These are phyloP conservation scores for Dynastes maya DNA, from an alignment of 2,888 invertebrate species.

Conservation along the genomic window DNA sequence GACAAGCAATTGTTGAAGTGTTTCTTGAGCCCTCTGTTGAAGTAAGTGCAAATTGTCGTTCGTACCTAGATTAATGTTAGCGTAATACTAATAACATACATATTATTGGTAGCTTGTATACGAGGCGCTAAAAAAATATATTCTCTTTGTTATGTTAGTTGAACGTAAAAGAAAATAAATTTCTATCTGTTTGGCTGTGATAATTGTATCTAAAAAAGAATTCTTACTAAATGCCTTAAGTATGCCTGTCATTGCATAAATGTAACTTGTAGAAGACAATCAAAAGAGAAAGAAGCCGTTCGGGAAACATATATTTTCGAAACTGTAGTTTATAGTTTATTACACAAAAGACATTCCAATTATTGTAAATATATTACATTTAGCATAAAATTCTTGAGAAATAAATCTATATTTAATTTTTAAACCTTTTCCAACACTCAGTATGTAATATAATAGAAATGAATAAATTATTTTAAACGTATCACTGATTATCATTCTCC, in stretches of 20 bases:
- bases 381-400: slow-evolving; percentile 51
- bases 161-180: slow-evolving; percentile 47
- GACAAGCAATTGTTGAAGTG: background rate
- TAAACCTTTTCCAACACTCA: slow-evolving; percentile 29
- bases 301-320: slow-evolving; percentile 53
- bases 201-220: slow-evolving; percentile 57
- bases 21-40: background rate
- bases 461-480: slow-evolving; percentile 34
- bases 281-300: slow-evolving; percentile 49
- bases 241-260: slow-evolving; percentile 54
- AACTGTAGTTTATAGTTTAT: slow-evolving; percentile 53
- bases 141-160: too few species aligned
- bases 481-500: background rate
- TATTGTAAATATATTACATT: slow-evolving; percentile 54
- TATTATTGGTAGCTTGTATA: slow-evolving; percentile 33
- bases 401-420: slow-evolving; percentile 26
- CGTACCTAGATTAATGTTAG: background rate
- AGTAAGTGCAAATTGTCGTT: background rate
- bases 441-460: background rate
- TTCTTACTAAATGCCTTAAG: slow-evolving; percentile 56
- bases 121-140: slow-evolving; percentile 53
- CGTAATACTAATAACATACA: slow-evolving; percentile 33
- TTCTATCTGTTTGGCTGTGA: slow-evolving; percentile 66
- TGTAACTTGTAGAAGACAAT: slow-evolving; percentile 45
- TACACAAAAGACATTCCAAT: slow-evolving; percentile 54